Conservation (phyloP, 1,140 invertebrate genomes). For the Condylostylus longicornis region DNA sequence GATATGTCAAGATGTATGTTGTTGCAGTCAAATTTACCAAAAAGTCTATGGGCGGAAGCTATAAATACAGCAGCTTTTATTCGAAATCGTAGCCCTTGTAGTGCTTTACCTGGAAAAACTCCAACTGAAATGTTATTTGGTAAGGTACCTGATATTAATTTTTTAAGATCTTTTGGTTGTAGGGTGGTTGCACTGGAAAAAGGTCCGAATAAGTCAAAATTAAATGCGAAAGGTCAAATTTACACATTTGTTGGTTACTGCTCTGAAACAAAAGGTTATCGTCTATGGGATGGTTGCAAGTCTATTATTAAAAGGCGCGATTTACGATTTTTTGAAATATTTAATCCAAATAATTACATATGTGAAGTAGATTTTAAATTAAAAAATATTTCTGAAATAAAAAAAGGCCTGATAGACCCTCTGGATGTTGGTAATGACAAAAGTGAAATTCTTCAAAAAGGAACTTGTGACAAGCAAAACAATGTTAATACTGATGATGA, state of each 20-base stretch:
- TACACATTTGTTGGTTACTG: not conserved
- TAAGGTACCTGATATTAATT: not conserved
- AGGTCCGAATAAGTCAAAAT: not conserved
- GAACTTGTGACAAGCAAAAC: too few species aligned
- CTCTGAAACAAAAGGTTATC: not conserved
- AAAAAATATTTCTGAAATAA: too few species aligned
- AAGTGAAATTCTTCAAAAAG: too few species aligned
- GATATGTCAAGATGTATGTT: conserved; percentile 1
- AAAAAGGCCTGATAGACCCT: too few species aligned
- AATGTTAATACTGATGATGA: too few species aligned
- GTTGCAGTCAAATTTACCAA: not conserved
- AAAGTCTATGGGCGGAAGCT: conserved; percentile 1
- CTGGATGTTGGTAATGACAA: too few species aligned
- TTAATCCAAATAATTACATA: too few species aligned
- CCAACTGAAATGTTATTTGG: not conserved
- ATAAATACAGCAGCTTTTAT: not conserved
- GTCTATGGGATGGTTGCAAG: not conserved
- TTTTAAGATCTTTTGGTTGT: not conserved
- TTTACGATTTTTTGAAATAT: too few species aligned
- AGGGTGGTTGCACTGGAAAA: not conserved
- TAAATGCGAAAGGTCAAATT: not conserved
- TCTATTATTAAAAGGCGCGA: too few species aligned
- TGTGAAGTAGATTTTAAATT: too few species aligned
- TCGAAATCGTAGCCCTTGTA: not conserved
- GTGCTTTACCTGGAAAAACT: not conserved